Percentiles rank a stretch among this genome's conserved stretches.
phyloP scores from a whole-genome alignment of 2,113 vertebrate species.

The Megaceryle maxima region DNA sequence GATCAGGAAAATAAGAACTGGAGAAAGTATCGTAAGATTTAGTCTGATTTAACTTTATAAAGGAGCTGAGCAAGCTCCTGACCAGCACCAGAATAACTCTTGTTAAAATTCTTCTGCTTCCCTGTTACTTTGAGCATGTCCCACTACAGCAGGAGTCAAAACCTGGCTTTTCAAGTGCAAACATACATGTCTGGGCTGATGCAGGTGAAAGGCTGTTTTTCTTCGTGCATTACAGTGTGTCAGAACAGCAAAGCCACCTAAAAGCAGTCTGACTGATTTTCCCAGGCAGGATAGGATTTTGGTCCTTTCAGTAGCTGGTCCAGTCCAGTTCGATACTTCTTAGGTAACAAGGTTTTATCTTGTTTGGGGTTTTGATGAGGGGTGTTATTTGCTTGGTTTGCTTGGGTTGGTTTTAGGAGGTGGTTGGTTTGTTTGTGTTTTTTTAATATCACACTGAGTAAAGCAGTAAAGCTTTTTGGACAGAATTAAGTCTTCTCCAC shows the following conservation, averaged over 20 bases:
- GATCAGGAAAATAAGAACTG: not conserved
- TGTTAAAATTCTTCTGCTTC: not conserved
- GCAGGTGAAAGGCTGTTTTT: not conserved
- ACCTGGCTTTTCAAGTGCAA: not conserved
- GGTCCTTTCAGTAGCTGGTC: not conserved
- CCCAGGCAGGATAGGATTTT: not conserved
- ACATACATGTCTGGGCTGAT: not conserved
- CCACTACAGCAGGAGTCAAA: not conserved
- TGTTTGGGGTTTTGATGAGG: not conserved
- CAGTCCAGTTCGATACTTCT: not conserved
- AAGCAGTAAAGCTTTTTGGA: not conserved
- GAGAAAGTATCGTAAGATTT: not conserved
- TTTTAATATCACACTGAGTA: not conserved
- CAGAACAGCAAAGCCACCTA: not conserved
- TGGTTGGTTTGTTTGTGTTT: accelerated
- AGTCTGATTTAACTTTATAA: not conserved
- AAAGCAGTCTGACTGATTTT: not conserved
- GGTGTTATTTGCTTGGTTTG: too few species aligned
- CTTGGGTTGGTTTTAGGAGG: not conserved
- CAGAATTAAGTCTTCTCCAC: not conserved
- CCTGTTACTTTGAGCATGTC: not conserved
- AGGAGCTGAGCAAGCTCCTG: not conserved
- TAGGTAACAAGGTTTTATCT: not conserved
- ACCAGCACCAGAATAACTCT: not conserved
- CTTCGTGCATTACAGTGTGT: not conserved